Base-by-base conservation (phyloP, 2,888 invertebrate genomes). In the Zootermopsis nevadensis region DNA sequence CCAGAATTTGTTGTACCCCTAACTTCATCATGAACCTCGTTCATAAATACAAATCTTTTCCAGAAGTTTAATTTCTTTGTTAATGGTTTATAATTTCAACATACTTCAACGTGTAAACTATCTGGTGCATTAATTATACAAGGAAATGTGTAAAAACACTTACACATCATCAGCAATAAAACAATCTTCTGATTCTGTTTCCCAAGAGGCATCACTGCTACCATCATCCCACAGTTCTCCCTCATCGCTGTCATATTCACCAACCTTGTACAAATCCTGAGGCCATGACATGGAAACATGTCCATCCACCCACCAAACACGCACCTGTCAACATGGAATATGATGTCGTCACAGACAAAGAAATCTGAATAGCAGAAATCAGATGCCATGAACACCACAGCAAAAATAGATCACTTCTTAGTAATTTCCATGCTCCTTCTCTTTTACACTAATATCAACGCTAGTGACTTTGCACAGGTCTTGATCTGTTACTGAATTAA, bases 291-390 rank as follows among this genome's bases (percentile, higher is more conserved):
- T 94, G 86, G 96, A 96, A 12, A 94, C 93, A 85, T 94, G 94
- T 22, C 95, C 95, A 88, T 96, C 95, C 1, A 96, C 95, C 98
- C 98, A 98, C 93, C 96, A 95, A n/a, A 98, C 97, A 87, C 95
- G 94, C 7, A 98, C 95, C 84, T 94, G 69, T 31, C 33, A 69
- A 33, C 33, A 69, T 19, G 33, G 4, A 33, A 69, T 19, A 24
- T n/a, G n/a, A 67, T 24, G 7, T 15, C 27, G 67, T 8, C 27
- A 15, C 22, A 22, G 60, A 60, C 66, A 66, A 4, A 66, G 53
- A n/a, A n/a, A 12, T 3, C 48, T 48, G 15, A 48, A 48, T 19
- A 48, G 3, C 48, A 19, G 48, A 19, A 19, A 48, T 48, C 48
- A 48, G 19, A 15, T 48, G 15, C 12, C 15, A 48, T 8, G n/a